Evolutionary conservation across 1,140 invertebrate species (phyloP), one percentile per base, ranked within the genome.

Genomic region (Caenorhabditis inopinata): DNA sequence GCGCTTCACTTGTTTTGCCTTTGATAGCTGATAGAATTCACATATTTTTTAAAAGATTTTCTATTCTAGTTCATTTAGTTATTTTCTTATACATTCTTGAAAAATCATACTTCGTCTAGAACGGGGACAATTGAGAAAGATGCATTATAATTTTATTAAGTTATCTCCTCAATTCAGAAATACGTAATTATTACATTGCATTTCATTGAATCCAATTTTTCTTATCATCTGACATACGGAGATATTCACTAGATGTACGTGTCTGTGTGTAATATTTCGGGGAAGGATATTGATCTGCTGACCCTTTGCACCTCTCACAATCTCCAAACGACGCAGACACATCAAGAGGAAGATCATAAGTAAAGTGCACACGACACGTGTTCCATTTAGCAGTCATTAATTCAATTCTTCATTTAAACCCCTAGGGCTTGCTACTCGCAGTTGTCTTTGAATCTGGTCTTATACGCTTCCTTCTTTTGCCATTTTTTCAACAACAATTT

Each of bases 361-460:
- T 68, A 42, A 68, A 68, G 58, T 68, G 58, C 58, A 68, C 58
- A 68, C 32, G 58, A 29, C 58, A 68, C 58, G 58, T 68, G 58
- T 68, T 68, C 58, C 27, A 7, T 42, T 68, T 68, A 32, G 53
- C 27, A 62, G 23, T 21, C 27, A 32, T 62, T 62, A 5, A 42
- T 42, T 16, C 6, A 58, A 32, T 62, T 29, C 14, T 7, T 14
- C 38, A 42, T 58, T 29, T 32, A 11, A 16, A 32, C 6, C n/a
- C n/a, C n/a, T n/a, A n/a, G n/a, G n/a, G n/a, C n/a, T n/a, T n/a
- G n/a, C n/a, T n/a, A n/a, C n/a, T n/a, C n/a, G n/a, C n/a, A n/a
- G n/a, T n/a, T n/a, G n/a, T n/a, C n/a, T 42, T 42, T 14, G 38
- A 42, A 7, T 42, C 38, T 42, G 5, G 6, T 42, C 38, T 42